Base-by-base conservation (phyloP, 2,888 invertebrate genomes). In the Trachelus stipa region DNA sequence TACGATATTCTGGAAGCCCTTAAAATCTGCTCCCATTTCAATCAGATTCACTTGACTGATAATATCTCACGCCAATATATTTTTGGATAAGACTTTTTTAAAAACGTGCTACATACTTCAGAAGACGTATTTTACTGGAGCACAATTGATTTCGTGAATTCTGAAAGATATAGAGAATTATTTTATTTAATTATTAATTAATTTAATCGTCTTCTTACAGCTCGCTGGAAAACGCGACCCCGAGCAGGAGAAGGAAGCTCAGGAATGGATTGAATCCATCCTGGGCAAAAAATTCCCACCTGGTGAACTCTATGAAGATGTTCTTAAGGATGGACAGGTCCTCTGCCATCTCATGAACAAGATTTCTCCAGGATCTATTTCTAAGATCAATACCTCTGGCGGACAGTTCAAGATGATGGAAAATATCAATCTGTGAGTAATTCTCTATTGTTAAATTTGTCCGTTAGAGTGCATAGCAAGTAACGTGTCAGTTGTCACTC, bases 361-460 rank as follows among this genome's bases (percentile, higher is more conserved):
- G 91, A 92, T 99, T 86, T 93, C 95, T 84, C 99, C 99, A 74
- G 98, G 98, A 87, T 93, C 97, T 83, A 93, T 99, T 81, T 90
- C 95, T 90, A 99, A 98, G 92, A 96, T 99, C 93, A 98, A 99
- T 94, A 95, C 95, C 85, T 95, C 95, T 74, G 98, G 98, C 86
- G 98, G 98, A 91, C 98, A 98, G 91, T 99, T 99, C 95, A 99
- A 99, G 92, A 96, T 99, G 96, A 99, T 99, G 99, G 99, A 99
- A 92, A 99, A 99, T 94, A 98, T 99, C 92, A 98, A 97, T 93
- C 94, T 95, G 96, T 98, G 91, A 94, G 95, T 93, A 56, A 23
- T 56, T 56, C 23, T 56, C 23, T 56, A 9, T 23, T 23, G 56
- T 6, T 23, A 23, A 56, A 56, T 56, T 23, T 56, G 23, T 23